Evolutionary conservation across 2,113 vertebrate species (phyloP).

Genomic region (Danionella cerebrum): DNA sequence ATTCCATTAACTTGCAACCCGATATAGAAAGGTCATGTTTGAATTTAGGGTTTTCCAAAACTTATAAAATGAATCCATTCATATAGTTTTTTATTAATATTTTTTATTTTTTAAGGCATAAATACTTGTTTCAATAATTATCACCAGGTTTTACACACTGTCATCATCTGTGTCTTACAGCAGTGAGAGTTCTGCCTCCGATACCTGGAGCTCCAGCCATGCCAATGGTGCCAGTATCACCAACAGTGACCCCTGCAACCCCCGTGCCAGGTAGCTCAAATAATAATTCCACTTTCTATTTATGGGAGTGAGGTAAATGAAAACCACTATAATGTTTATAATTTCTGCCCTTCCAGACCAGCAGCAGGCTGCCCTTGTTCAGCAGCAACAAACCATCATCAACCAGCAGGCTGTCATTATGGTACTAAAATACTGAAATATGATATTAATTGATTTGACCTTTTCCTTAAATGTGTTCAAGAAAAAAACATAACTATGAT

Average conservation of each 20-base stretch:
- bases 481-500: too few relatives aligned
- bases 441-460: too few relatives aligned
- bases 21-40: too few relatives aligned
- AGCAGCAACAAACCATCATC: conserved; percentile 63
- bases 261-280: conserved; percentile 20
- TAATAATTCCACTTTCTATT: background rate
- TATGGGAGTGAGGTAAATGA: background rate
- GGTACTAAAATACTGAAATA: conserved; percentile 57
- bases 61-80: too few relatives aligned
- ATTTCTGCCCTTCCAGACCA: conserved; percentile 49
- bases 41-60: too few relatives aligned
- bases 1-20: too few relatives aligned
- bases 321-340: background rate
- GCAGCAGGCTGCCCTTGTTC: conserved; percentile 56
- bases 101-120: too few relatives aligned
- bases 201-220: conserved; percentile 32
- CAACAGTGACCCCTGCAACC: background rate
- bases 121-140: too few relatives aligned
- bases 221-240: background rate
- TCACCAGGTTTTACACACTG: background rate
- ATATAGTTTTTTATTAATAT: too few relatives aligned
- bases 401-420: conserved; percentile 68
- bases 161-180: conserved; percentile 34
- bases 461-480: too few relatives aligned
- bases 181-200: conserved; percentile 62